Evolutionary conservation across 1,140 invertebrate genomes (phyloP).

Genomic region (Penaeus vannamei): DNA sequence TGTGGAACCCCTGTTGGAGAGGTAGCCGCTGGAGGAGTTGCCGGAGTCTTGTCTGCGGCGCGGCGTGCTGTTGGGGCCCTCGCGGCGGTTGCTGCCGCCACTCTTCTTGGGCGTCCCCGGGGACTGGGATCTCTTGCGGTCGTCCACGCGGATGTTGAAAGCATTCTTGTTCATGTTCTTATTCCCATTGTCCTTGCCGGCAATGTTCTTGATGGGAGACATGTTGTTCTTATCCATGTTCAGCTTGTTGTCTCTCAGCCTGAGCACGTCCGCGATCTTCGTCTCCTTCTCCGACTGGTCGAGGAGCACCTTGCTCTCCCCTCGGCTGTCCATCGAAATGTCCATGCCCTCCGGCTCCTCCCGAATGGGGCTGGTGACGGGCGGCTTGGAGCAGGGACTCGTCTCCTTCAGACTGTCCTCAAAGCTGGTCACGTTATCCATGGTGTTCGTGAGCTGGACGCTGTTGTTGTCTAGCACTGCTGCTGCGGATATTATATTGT

Average conservation of each 20-base stretch:
- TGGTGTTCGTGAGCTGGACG: slow-evolving; percentile 53
- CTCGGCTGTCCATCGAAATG: slow-evolving; percentile 67
- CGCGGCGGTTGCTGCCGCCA: slow-evolving; percentile 36
- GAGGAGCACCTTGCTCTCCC: slow-evolving; percentile 66
- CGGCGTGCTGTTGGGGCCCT: slow-evolving; percentile 41
- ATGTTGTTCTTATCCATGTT: slow-evolving; percentile 57
- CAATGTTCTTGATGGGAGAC: slow-evolving; percentile 43
- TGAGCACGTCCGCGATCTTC: slow-evolving; percentile 61
- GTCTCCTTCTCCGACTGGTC: slow-evolving; percentile 68
- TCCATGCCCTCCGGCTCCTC: slow-evolving; percentile 68
- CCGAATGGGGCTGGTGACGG: slow-evolving; percentile 67
- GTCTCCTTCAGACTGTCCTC: slow-evolving; percentile 71
- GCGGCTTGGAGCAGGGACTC: slow-evolving; percentile 67
- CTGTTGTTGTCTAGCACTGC: slow-evolving; percentile 58
- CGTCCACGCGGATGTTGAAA: slow-evolving; percentile 57
- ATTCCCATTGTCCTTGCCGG: slow-evolving; percentile 50
- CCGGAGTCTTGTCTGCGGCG: slow-evolving; percentile 65
- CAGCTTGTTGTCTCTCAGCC: slow-evolving; percentile 59
- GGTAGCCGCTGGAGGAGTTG: slow-evolving; percentile 67
- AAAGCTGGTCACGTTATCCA: slow-evolving; percentile 69
- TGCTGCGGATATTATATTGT: slow-evolving; percentile 53
- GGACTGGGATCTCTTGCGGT: slow-evolving; percentile 64
- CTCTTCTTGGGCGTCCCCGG: slow-evolving; percentile 61
- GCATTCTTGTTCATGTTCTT: slow-evolving; percentile 65
- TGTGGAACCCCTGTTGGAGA: slow-evolving; percentile 65